phyloP scores from a whole-genome alignment of 2,797 vertebrate genomes.

The Xenentodon cancila region DNA sequence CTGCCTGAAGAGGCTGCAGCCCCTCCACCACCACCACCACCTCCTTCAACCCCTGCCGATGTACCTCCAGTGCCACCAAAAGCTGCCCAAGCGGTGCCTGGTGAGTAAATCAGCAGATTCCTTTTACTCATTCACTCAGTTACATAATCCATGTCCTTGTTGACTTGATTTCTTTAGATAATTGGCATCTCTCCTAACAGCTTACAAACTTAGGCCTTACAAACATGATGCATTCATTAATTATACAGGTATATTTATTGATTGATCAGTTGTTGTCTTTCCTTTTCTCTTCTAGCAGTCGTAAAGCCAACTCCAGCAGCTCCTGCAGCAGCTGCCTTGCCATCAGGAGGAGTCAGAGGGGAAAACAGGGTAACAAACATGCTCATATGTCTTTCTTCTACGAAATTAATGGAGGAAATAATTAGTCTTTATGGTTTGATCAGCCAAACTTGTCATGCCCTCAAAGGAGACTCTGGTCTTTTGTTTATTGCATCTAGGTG shows the following conservation, averaged over 20 bases:
- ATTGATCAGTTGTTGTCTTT: not conserved
- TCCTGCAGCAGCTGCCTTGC: conserved; percentile 51
- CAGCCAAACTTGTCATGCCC: no score
- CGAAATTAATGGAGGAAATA: no score
- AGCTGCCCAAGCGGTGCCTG: conserved; percentile 71
- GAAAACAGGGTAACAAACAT: conserved; percentile 77
- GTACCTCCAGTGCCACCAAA: conserved; percentile 86
- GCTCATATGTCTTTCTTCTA: no score
- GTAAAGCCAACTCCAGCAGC: conserved; percentile 80
- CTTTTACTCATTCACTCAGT: no score
- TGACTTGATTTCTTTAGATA: no score
- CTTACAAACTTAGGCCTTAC: no score
- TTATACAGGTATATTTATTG: not conserved
- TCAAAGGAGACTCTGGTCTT: not conserved
- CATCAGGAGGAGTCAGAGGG: conserved; percentile 74
- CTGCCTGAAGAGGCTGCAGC: conserved; percentile 30
- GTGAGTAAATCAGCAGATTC: conserved; percentile 64
- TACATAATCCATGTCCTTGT: no score
- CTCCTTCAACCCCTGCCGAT: conserved; percentile 76
- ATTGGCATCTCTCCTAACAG: no score
- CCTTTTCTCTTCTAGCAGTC: conserved; percentile 70
- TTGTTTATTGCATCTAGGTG: conserved; percentile 77
- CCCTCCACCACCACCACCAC: conserved; percentile 68
- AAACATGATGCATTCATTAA: no score
- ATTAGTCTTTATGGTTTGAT: not conserved